Evolutionary conservation across 2,113 vertebrate species (phyloP), one percentile per base, ranked within the genome.

Genomic region (Eptesicus fuscus): DNA sequence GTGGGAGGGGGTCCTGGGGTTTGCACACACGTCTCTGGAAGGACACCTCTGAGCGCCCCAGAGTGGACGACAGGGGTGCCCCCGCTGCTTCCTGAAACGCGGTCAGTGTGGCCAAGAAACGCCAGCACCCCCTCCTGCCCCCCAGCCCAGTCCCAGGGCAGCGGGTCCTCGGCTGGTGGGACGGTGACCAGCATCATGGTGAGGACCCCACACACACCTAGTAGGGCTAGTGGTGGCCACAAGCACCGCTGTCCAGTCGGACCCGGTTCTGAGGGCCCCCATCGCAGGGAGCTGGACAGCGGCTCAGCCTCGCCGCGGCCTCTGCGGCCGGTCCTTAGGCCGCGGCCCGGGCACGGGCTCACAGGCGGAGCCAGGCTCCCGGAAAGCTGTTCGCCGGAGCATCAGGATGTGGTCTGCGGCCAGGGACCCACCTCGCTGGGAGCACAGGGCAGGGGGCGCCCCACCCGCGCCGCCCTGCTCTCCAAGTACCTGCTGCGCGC

Each of bases 231-330:
- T 28, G 2, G 71, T 37, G 63, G 53, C 44, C 80, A 30, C 28
- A 87, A 87, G 49, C 83, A 69, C 16, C 13, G 18, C 22, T 77
- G 51, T 44, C 9, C 13, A 44, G 13, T 40, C 49, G 87, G 69
- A 67, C 37, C 18, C 23, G 56, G 44, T 51, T 86, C 88, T 44
- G 76, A 18, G 80, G 25, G 5, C 30, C 7, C 61, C 51, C 42
- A 40, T 51, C 76, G 51, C 4, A 53, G 53, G 17, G 69, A 70
- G 88, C 92, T 78, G 51, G 18, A 4, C 53, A 88, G 18, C 30
- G 65, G 63, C 84, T 88, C 73, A 67, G 22, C 70, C 47, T 90
- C 59, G 90, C 82, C 69, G 63, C 84, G 23, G 53, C 82, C 78
- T n/a, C 47, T n/a, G 23, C 30, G 30, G 37, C 32, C 47, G 35